Conservation (phyloP, 23 tunicate species). For the Trididemnum clinides region DNA sequence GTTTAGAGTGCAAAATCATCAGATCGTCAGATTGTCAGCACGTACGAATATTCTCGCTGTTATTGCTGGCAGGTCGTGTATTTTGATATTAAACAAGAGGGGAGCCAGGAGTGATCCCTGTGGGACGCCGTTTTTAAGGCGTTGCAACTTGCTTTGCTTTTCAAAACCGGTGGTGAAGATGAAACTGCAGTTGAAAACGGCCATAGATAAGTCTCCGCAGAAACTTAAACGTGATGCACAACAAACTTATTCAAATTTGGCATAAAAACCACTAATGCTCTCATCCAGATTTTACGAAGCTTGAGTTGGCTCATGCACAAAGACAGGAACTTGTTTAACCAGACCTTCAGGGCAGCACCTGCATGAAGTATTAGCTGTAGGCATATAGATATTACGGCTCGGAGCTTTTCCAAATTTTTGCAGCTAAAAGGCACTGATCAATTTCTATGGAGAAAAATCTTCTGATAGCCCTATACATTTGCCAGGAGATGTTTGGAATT, state of each 20-base stretch:
- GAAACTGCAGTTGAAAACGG: neutral
- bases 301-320: neutral
- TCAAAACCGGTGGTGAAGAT: too few relatives aligned
- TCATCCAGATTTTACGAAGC: neutral
- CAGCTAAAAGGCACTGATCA: neutral
- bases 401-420: neutral
- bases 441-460: neutral
- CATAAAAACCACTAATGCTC: neutral
- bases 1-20: neutral
- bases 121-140: too few relatives aligned
- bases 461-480: too few relatives aligned
- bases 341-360: neutral
- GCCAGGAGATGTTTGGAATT: too few relatives aligned
- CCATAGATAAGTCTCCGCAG: neutral
- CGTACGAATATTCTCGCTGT: neutral
- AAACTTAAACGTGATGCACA: neutral
- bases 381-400: neutral
- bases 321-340: neutral
- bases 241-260: neutral
- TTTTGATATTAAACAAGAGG: constrained; percentile 2
- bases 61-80: neutral
- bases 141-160: too few relatives aligned
- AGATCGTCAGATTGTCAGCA: neutral
- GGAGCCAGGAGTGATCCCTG: too few relatives aligned
- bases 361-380: neutral